A percentile compares a stretch with the other conserved stretches of the same genome.
Conservation (phyloP, 2,113 vertebrate genomes). For the Chloroceryle aenea region DNA sequence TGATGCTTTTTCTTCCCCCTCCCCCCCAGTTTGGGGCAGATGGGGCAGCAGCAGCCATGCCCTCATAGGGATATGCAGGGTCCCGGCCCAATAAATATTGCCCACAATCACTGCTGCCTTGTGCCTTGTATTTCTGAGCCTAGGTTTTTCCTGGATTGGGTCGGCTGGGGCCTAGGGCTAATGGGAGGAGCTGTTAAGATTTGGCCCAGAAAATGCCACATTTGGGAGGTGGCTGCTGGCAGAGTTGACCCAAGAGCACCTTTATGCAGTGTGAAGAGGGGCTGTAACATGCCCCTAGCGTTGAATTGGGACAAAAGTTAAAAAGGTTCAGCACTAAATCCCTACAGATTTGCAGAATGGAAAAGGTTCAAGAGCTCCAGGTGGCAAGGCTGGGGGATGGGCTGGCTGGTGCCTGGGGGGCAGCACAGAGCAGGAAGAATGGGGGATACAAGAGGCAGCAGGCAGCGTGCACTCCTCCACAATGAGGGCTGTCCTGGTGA, state of each 20-base stretch:
- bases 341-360: background rate
- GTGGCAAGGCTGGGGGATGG: background rate
- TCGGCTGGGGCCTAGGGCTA: background rate
- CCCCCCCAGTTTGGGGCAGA: rapidly evolving
- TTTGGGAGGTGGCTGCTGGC: background rate
- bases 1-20: background rate
- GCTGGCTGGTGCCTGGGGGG: rapidly evolving
- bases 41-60: rapidly evolving
- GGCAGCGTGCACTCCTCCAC: rapidly evolving
- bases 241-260: background rate
- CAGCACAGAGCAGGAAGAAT: rapidly evolving
- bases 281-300: rapidly evolving
- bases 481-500: background rate
- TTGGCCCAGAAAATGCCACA: background rate
- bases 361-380: background rate
- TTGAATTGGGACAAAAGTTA: background rate
- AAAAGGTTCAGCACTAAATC: background rate
- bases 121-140: rapidly evolving
- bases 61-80: rapidly evolving
- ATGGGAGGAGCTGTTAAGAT: background rate
- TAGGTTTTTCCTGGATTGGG: background rate
- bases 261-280: rapidly evolving
- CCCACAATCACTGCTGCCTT: background rate
- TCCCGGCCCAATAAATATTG: background rate
- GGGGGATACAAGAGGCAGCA: background rate